These are phyloP conservation scores for Palaemon carinicauda DNA, from an alignment of 1,140 invertebrate genomes.

Conservation along the genomic window DNA sequence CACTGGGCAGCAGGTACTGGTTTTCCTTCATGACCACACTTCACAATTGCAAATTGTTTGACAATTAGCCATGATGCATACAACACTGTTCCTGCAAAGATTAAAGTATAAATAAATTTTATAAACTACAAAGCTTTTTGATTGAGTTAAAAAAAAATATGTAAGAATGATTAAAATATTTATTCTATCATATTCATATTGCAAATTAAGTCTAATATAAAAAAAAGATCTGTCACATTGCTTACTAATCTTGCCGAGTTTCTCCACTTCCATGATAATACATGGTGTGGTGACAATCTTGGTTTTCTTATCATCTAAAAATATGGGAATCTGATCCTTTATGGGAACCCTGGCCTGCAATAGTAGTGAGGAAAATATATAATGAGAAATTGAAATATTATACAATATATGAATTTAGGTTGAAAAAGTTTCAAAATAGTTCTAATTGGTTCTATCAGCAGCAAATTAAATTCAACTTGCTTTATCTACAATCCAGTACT, in stretches of 20 bases:
- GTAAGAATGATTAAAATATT: neutral
- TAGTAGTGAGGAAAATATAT: neutral
- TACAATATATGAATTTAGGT: neutral
- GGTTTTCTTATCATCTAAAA: neutral
- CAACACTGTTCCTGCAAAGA: constrained; percentile 11
- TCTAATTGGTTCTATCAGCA: too few species aligned
- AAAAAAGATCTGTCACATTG: neutral
- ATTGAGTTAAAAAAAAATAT: neutral
- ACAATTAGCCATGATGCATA: constrained; percentile 30
- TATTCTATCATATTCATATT: neutral
- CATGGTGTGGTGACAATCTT: constrained; percentile 39
- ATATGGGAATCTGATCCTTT: constrained; percentile 33
- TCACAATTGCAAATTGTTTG: constrained; percentile 37
- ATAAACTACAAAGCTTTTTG: neutral
- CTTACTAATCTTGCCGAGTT: constrained; percentile 38
- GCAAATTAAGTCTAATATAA: neutral
- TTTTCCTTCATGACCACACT: constrained; percentile 29
- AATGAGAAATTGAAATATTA: neutral
- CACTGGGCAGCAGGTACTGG: constrained; percentile 27
- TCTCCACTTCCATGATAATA: constrained; percentile 47
- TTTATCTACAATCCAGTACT: too few species aligned
- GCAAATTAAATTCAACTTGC: too few species aligned
- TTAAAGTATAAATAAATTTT: neutral
- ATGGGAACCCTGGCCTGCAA: constrained; percentile 37
- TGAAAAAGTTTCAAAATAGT: too few species aligned